Conservation (phyloP, 2,113 vertebrate genomes). For the Cebus imitator region DNA sequence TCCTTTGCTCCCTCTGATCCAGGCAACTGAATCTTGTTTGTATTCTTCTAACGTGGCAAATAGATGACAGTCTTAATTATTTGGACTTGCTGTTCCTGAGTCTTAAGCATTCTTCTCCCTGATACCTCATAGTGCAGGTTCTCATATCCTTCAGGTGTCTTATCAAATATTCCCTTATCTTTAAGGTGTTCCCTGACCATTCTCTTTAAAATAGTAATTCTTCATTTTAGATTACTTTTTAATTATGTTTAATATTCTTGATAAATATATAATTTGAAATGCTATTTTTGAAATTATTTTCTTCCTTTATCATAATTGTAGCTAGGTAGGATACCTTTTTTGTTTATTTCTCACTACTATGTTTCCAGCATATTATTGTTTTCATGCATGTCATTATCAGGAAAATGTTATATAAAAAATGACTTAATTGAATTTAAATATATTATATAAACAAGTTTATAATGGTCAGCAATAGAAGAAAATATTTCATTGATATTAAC, state of each 20-base stretch:
- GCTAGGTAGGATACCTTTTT: background rate
- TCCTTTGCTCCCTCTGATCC: background rate
- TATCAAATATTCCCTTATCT: background rate
- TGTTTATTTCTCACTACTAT: background rate
- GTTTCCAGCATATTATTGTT: background rate
- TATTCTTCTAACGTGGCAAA: background rate
- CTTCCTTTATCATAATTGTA: background rate
- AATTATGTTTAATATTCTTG: background rate
- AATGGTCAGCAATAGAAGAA: conserved; percentile 4
- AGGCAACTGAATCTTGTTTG: background rate
- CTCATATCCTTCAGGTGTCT: background rate
- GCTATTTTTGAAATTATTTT: background rate
- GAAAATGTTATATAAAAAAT: background rate
- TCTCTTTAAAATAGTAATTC: background rate
- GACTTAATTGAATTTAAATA: background rate
- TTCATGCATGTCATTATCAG: background rate
- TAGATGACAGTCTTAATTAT: background rate
- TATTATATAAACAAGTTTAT: background rate
- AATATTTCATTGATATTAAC: conserved; percentile 58
- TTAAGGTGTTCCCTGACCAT: background rate
- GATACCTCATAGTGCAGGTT: background rate
- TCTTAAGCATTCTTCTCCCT: background rate
- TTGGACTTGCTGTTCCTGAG: background rate
- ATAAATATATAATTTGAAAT: background rate
- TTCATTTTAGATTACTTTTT: background rate